A percentile compares a stretch with the other conserved stretches of the same genome.
phyloP scores from a whole-genome alignment of 2,888 invertebrate genomes.

The Caenorhabditis sinica region DNA sequence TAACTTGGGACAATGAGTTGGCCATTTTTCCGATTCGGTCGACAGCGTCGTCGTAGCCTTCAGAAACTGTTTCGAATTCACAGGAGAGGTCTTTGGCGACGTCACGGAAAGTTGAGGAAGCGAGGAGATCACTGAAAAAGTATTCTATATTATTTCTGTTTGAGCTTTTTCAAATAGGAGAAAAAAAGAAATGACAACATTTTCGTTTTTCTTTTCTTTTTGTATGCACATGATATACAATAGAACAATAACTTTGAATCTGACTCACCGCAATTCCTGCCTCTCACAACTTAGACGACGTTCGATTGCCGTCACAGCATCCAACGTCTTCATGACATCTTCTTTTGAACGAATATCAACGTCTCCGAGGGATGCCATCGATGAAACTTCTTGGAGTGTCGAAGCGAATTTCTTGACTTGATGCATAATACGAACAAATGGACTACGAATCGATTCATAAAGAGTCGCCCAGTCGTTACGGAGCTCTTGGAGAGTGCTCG shows the following conservation, averaged over 20 bases:
- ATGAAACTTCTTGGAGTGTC: slow-evolving; percentile 69
- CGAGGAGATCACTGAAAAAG: slow-evolving; percentile 52
- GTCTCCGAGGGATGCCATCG: slow-evolving; percentile 64
- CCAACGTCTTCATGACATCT: slow-evolving; percentile 68
- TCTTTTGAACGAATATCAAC: slow-evolving; percentile 70
- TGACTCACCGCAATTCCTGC: slow-evolving; percentile 71
- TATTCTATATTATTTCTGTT: not conserved
- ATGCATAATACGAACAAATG: slow-evolving; percentile 65
- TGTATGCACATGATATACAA: slow-evolving; percentile 24
- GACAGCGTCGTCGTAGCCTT: slow-evolving; percentile 74
- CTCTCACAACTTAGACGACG: slow-evolving; percentile 67
- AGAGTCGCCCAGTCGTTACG: slow-evolving; percentile 69
- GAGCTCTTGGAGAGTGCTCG: slow-evolving; percentile 60
- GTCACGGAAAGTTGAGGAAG: slow-evolving; percentile 54
- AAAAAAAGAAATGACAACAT: slow-evolving; percentile 10
- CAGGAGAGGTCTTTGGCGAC: slow-evolving; percentile 52
- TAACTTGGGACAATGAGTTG: slow-evolving; percentile 45
- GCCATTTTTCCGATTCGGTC: slow-evolving; percentile 63
- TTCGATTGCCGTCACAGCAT: slow-evolving; percentile 65
- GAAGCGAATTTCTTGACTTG: slow-evolving; percentile 69
- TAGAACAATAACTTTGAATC: not conserved
- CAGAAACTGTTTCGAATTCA: slow-evolving; percentile 64
- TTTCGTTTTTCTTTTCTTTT: slow-evolving; percentile 13
- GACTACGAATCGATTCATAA: slow-evolving; percentile 65
- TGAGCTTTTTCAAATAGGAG: not conserved